These are phyloP conservation scores for Ispidina picta DNA, from an alignment of 2,797 vertebrate species.

Conservation along the genomic window DNA sequence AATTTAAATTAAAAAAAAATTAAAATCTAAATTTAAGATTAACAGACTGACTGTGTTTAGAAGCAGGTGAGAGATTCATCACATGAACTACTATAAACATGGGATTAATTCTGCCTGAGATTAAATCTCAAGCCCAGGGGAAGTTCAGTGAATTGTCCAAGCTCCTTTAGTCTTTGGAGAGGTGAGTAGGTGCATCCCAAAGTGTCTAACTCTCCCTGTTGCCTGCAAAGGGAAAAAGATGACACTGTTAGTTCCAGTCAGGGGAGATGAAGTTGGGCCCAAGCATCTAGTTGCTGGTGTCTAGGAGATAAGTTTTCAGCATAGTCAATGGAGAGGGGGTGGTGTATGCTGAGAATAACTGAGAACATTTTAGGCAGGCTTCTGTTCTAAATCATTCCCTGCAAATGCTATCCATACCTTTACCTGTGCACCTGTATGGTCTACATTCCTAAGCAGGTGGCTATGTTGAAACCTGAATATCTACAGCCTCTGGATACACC, in stretches of 20 bases:
- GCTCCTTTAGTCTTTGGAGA: neutral
- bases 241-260: neutral
- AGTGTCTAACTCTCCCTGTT: neutral
- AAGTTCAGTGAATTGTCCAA: neutral
- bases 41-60: neutral
- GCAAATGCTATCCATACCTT: neutral
- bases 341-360: neutral
- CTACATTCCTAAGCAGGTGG: neutral
- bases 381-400: neutral
- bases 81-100: fast-evolving
- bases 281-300: neutral
- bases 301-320: neutral
- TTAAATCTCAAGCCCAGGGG: fast-evolving
- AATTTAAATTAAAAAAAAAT: too few relatives aligned
- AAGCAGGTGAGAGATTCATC: neutral
- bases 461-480: neutral
- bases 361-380: neutral
- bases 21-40: too few relatives aligned
- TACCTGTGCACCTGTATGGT: neutral
- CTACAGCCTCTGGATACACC: neutral
- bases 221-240: neutral
- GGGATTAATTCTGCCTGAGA: neutral
- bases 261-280: neutral
- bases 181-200: neutral
- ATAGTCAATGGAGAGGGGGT: neutral